Conservation (phyloP, 2,888 invertebrate genomes). For the Lepidocyrtinus sp. region DNA sequence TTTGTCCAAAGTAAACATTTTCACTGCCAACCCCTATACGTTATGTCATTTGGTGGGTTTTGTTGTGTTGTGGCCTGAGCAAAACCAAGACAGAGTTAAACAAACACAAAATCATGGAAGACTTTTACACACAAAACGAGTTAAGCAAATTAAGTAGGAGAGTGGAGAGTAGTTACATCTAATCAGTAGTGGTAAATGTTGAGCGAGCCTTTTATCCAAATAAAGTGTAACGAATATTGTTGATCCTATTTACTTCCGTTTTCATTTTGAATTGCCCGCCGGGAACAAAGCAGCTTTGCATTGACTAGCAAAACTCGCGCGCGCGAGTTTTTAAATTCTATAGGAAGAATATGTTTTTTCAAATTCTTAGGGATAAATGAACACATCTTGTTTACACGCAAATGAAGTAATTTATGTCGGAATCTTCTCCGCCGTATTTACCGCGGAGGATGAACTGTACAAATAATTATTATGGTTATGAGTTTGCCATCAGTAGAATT, state of each 20-base stretch:
- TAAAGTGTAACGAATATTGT: conserved; percentile 17
- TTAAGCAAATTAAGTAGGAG: conserved; percentile 10
- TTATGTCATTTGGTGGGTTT: conserved; percentile 12
- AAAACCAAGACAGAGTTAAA: background rate
- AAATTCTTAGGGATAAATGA: too few relatives aligned
- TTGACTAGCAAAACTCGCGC: too few relatives aligned
- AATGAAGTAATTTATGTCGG: too few relatives aligned
- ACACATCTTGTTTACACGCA: too few relatives aligned
- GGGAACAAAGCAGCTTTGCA: background rate
- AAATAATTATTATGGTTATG: too few relatives aligned
- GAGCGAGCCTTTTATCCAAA: conserved; percentile 30
- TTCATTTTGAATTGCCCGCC: background rate
- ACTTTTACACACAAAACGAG: background rate
- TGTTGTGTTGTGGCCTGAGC: background rate
- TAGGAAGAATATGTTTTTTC: conserved; percentile 11
- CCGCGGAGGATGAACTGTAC: too few relatives aligned
- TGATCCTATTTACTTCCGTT: background rate
- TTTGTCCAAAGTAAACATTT: conserved; percentile 58
- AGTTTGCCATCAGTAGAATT: too few relatives aligned
- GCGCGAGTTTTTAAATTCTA: too few relatives aligned
- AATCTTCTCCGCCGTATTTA: too few relatives aligned
- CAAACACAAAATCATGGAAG: background rate
- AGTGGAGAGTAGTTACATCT: conserved; percentile 3
- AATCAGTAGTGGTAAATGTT: conserved; percentile 9
- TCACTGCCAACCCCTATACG: conserved; percentile 42